These are phyloP conservation scores for Digitonthophagus gazella DNA, from an alignment of 2,888 invertebrate species.

Conservation along the genomic window DNA sequence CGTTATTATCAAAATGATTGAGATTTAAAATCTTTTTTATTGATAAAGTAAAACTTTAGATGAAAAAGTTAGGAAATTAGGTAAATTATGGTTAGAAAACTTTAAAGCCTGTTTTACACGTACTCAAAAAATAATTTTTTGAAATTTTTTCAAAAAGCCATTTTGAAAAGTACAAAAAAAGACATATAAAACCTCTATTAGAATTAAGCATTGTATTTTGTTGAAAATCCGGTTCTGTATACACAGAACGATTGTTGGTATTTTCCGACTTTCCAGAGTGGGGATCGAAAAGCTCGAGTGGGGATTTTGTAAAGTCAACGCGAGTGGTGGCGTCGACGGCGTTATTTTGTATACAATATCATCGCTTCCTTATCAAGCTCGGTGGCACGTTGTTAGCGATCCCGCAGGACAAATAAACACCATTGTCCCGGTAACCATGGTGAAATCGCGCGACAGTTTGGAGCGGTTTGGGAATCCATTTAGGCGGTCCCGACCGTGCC, in stretches of 20 bases:
- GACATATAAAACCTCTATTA: too few species aligned
- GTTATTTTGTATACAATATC: constrained; percentile 52
- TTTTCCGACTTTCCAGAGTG: neutral
- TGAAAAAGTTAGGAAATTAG: too few species aligned
- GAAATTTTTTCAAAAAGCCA: too few species aligned
- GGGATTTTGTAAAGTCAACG: neutral
- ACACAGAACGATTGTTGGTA: neutral
- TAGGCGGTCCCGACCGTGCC: constrained; percentile 31
- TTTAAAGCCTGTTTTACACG: too few species aligned
- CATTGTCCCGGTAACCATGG: constrained; percentile 55
- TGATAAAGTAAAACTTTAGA: too few species aligned
- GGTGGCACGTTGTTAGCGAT: constrained; percentile 54
- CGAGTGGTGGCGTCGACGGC: constrained; percentile 18
- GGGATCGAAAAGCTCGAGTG: neutral
- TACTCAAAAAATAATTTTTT: too few species aligned
- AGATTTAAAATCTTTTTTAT: too few species aligned
- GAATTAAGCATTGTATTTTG: neutral
- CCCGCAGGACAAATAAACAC: constrained; percentile 55
- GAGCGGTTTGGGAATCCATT: constrained; percentile 42
- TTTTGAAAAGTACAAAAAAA: too few species aligned
- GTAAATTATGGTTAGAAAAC: too few species aligned
- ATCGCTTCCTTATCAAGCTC: constrained; percentile 52
- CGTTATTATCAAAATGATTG: too few species aligned
- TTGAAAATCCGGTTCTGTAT: neutral
- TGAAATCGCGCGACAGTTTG: constrained; percentile 52